These are phyloP conservation scores for Microcebus ravelobensis DNA, from an alignment of 2,113 vertebrate species.

Conservation along the genomic window DNA sequence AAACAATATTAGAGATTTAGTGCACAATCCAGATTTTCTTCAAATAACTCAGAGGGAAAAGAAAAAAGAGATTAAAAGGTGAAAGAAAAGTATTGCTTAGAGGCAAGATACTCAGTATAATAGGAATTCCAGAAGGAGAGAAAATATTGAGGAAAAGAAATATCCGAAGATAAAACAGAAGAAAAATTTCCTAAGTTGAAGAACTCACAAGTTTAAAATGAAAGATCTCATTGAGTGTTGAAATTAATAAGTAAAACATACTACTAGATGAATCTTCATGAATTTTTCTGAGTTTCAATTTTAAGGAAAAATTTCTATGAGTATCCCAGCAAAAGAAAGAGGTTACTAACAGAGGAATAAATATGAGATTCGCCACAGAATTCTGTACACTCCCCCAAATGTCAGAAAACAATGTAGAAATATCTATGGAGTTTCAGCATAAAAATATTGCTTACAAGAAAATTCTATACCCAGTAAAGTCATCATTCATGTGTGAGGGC, in stretches of 20 bases:
- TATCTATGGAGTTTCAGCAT: background rate
- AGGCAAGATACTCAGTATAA: background rate
- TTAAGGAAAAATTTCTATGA: background rate
- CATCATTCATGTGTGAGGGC: background rate
- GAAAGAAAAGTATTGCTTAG: background rate
- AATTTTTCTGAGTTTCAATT: conserved; percentile 6
- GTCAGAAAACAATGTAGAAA: background rate
- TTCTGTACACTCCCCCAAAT: background rate
- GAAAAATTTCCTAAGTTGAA: background rate
- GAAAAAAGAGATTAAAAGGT: background rate
- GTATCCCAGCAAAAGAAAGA: background rate
- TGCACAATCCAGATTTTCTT: background rate
- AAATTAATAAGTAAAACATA: background rate
- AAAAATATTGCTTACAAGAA: background rate
- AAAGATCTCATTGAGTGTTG: background rate
- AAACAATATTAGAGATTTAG: background rate
- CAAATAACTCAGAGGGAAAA: background rate
- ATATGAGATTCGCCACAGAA: background rate
- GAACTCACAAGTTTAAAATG: conserved; percentile 15
- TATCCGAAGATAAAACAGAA: background rate
- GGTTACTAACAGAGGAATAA: background rate
- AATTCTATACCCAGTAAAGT: background rate
- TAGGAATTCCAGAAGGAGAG: background rate
- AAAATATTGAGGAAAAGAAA: background rate
- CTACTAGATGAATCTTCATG: background rate